Base-by-base conservation (phyloP, 37 sponge, comb jelly and placozoan genomes). In the Beroe forskalii region DNA sequence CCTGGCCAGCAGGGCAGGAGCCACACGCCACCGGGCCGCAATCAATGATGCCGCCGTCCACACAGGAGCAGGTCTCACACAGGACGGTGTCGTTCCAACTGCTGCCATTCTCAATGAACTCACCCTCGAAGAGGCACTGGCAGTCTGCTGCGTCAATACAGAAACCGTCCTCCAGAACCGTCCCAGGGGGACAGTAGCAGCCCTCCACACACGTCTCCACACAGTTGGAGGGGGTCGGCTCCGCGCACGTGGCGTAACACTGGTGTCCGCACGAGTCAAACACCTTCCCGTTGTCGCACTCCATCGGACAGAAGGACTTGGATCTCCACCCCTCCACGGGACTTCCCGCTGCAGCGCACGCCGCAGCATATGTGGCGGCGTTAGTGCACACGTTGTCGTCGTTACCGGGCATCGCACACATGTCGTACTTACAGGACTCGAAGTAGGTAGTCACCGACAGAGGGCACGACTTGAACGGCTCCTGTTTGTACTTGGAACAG, bases 311-410 rank as follows among this genome's bases (percentile, higher is more conserved):
- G 86, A 80, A 80, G 48, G n/a, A 33, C 23, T 3, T 41, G n/a
- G 86, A 43, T 44, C 86, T 80, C 86, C 86, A 80, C 2, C 86
- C 86, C n/a, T 38, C 55, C n/a, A 80, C 86, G 40, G 86, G 86
- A 48, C 42, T 0, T 3, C 86, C 86, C 4, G 86, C 43, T 9
- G 23, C 86, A 23, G 44, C 86, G 27, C 86, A 80, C 23, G 37
- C 40, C 27, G 28, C 35, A 44, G 55, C 86, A 25, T 80, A 80
- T 1, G 55, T 37, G 3, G 23, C 86, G 4, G 86, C 86, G 55
- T 80, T 44, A n/a, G 12, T 48, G 42, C 86, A 80, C 43, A 80
- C 86, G 27, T 80, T 80, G 4, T 44, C 86, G 20, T 80, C 86
- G 22, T 80, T 42, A 25, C 17, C 44, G 2, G 86, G 86, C 0